These are phyloP conservation scores for Ceratotherium simum DNA, from an alignment of 2,113 vertebrate genomes.

Conservation along the genomic window DNA sequence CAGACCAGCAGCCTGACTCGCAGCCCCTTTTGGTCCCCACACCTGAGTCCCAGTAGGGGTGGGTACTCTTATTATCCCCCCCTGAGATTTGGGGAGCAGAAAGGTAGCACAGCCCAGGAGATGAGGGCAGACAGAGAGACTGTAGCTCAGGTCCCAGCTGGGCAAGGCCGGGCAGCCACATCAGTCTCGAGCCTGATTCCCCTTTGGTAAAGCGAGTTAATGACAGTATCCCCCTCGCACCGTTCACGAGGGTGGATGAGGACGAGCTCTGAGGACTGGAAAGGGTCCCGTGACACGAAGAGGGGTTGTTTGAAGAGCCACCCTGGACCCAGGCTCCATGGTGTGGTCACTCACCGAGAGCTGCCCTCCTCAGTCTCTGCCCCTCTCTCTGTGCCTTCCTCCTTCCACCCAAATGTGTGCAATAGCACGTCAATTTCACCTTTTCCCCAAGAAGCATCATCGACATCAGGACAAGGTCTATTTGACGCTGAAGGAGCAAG, in stretches of 20 bases:
- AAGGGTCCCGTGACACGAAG: neutral
- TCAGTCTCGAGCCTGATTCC: neutral
- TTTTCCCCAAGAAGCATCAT: neutral
- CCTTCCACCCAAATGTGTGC: too few species aligned
- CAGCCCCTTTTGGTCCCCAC: neutral
- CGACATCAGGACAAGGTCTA: neutral
- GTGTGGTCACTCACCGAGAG: fast-evolving
- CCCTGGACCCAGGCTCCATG: fast-evolving
- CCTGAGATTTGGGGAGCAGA: neutral
- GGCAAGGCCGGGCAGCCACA: too few species aligned
- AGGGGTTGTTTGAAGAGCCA: neutral
- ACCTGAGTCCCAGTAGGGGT: fast-evolving
- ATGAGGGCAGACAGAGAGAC: neutral
- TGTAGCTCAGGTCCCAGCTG: neutral
- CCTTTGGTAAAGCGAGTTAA: neutral
- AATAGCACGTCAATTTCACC: neutral
- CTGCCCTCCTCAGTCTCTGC: neutral
- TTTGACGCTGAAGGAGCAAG: neutral
- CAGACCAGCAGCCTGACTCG: neutral
- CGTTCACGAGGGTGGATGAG: neutral
- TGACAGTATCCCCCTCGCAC: neutral
- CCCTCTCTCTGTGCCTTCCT: neutral
- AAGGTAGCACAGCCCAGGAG: neutral
- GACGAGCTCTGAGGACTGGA: neutral
- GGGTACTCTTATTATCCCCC: neutral